Conservation (phyloP, 2,797 vertebrate genomes). For the Oryzias sinensis region DNA sequence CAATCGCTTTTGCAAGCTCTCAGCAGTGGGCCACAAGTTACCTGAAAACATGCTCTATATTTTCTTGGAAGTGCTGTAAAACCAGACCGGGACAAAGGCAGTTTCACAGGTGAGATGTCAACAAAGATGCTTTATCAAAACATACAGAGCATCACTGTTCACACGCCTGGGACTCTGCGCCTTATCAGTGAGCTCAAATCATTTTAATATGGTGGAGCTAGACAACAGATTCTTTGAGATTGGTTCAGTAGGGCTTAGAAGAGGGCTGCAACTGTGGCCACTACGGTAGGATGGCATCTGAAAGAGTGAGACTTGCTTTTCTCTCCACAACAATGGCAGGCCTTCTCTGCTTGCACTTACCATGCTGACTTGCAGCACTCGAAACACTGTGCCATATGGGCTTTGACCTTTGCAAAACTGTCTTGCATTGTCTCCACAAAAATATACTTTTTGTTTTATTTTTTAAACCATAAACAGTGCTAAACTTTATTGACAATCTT, state of each 20-base stretch:
- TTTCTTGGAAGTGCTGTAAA: neutral
- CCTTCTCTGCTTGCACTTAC: constrained; percentile 55
- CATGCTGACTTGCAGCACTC: constrained; percentile 31
- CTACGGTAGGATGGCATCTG: constrained; percentile 63
- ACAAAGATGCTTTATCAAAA: constrained; percentile 29
- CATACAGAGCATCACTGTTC: constrained; percentile 35
- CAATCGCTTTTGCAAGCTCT: neutral
- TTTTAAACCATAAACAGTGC: too few species aligned
- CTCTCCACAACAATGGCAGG: constrained; percentile 64
- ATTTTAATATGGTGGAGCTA: constrained; percentile 31
- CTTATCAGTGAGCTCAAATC: constrained; percentile 24
- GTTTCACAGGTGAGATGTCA: constrained; percentile 33
- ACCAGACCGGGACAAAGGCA: neutral
- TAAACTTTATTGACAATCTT: too few species aligned
- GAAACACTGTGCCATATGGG: constrained; percentile 28
- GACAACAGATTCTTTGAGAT: constrained; percentile 67
- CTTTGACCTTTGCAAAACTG: constrained; percentile 24
- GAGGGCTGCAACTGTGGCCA: constrained; percentile 44
- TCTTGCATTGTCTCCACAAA: neutral
- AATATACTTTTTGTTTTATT: too few species aligned
- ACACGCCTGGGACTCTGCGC: constrained; percentile 13
- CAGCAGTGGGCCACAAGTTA: neutral
- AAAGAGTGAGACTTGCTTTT: constrained; percentile 63
- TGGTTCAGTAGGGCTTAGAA: constrained; percentile 54
- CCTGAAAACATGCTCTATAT: constrained; percentile 3